Percentiles rank a stretch among this genome's conserved stretches.
Evolutionary conservation across 2,113 vertebrate species (phyloP).

Genomic region (Leptobrachium leishanense): DNA sequence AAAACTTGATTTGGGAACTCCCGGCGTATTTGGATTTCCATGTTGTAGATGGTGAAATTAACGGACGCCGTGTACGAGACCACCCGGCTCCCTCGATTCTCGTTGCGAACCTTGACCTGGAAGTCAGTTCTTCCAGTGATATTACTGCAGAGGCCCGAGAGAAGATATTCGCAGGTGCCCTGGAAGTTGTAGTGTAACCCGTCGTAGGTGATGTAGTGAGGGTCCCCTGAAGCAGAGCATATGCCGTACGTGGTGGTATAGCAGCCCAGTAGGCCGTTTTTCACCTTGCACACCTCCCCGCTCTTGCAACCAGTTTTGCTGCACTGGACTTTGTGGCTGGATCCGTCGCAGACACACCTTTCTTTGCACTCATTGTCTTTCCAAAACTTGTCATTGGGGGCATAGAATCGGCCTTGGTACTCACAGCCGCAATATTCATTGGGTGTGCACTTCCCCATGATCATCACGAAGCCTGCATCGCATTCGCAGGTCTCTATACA

Average conservation of each 20-base stretch:
- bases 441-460: slow-evolving; percentile 54
- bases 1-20: slow-evolving; percentile 58
- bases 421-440: slow-evolving; percentile 57
- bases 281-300: slow-evolving; percentile 49
- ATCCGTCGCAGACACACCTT: slow-evolving; percentile 49
- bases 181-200: slow-evolving; percentile 73
- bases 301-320: slow-evolving; percentile 3
- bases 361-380: slow-evolving; percentile 45
- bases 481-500: slow-evolving; percentile 66
- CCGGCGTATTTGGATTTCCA: slow-evolving; percentile 60
- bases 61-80: slow-evolving; percentile 70
- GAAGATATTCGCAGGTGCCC: slow-evolving; percentile 73
- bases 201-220: slow-evolving; percentile 77
- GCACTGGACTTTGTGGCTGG: slow-evolving; percentile 42
- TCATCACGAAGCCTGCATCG: slow-evolving; percentile 56
- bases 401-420: slow-evolving; percentile 45
- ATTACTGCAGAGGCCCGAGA: slow-evolving; percentile 46
- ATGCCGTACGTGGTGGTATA: slow-evolving; percentile 53
- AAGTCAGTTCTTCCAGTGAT: slow-evolving; percentile 60
- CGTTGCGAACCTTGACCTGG: slow-evolving; percentile 69
- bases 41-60: slow-evolving; percentile 59
- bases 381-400: slow-evolving; percentile 57
- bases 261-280: slow-evolving; percentile 57
- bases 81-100: slow-evolving; percentile 64
- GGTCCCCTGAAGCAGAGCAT: slow-evolving; percentile 73